These are phyloP conservation scores for Apamea sordens DNA, from an alignment of 2,888 invertebrate species.

Conservation along the genomic window DNA sequence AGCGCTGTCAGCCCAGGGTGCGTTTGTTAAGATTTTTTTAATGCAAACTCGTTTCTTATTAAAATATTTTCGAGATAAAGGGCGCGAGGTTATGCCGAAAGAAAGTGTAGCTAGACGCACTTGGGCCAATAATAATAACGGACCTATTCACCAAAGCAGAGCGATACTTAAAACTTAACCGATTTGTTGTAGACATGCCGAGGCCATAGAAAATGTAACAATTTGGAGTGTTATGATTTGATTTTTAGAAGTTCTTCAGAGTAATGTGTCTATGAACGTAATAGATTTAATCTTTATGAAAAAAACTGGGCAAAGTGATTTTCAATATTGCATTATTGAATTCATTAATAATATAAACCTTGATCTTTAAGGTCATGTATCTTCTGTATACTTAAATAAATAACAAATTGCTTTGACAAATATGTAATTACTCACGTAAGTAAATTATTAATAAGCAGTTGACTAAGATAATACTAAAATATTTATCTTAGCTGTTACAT, in stretches of 20 bases:
- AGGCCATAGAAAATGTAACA: background rate
- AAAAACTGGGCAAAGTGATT: background rate
- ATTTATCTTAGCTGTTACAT: conserved; percentile 40
- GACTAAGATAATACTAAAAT: conserved; percentile 23
- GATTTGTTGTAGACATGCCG: background rate
- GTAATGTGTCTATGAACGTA: background rate
- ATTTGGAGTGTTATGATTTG: background rate
- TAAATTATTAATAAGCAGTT: background rate
- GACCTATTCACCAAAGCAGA: background rate
- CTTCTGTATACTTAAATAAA: background rate
- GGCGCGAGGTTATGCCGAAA: background rate
- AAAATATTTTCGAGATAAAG: background rate
- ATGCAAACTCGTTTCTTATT: background rate
- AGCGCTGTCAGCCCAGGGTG: background rate
- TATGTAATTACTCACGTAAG: conserved; percentile 15
- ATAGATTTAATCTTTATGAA: background rate
- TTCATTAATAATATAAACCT: conserved; percentile 20
- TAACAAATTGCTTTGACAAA: conserved; percentile 18
- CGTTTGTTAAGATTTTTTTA: background rate
- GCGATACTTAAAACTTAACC: too few relatives aligned
- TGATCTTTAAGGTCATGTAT: conserved; percentile 26
- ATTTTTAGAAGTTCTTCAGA: background rate
- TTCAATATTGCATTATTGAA: background rate
- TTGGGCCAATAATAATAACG: background rate
- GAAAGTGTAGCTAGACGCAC: background rate